Percentiles rank a stretch among this genome's conserved stretches.
Evolutionary conservation across 2,113 vertebrate species (phyloP).

Genomic region (Chloropsis hardwickii): DNA sequence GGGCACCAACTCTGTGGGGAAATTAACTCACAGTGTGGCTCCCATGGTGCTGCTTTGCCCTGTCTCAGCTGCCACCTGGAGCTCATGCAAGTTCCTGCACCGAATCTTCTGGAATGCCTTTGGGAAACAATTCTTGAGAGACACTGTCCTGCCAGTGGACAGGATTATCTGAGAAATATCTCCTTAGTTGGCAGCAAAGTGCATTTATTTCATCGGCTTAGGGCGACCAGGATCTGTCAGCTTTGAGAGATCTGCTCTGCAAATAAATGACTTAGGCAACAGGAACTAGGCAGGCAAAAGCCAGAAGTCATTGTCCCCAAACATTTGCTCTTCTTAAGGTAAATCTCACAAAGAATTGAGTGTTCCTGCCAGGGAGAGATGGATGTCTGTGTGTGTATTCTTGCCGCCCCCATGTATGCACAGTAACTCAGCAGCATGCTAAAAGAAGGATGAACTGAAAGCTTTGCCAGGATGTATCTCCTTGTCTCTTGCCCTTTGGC

Average conservation of each 20-base stretch:
- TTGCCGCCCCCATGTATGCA: not conserved
- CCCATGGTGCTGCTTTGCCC: not conserved
- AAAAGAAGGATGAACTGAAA: not conserved
- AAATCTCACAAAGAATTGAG: not conserved
- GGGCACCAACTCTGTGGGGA: not conserved
- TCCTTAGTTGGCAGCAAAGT: not conserved
- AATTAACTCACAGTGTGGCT: rapidly evolving
- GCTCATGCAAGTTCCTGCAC: not conserved
- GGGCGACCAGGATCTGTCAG: not conserved
- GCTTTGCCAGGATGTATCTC: not conserved
- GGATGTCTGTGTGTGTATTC: not conserved
- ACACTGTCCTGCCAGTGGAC: not conserved
- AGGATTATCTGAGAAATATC: not conserved
- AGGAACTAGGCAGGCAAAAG: not conserved
- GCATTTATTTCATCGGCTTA: not conserved
- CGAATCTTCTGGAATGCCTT: not conserved
- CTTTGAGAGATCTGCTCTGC: not conserved
- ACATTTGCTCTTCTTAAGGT: not conserved
- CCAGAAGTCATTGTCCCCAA: not conserved
- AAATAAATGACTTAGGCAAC: not conserved
- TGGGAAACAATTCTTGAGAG: not conserved
- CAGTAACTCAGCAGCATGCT: not conserved
- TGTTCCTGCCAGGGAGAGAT: not conserved
- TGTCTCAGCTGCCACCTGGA: not conserved
- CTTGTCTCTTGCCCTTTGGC: not conserved